These are phyloP conservation scores for Carcinoscorpius rotundicauda DNA, from an alignment of 1,140 invertebrate genomes.

Conservation along the genomic window DNA sequence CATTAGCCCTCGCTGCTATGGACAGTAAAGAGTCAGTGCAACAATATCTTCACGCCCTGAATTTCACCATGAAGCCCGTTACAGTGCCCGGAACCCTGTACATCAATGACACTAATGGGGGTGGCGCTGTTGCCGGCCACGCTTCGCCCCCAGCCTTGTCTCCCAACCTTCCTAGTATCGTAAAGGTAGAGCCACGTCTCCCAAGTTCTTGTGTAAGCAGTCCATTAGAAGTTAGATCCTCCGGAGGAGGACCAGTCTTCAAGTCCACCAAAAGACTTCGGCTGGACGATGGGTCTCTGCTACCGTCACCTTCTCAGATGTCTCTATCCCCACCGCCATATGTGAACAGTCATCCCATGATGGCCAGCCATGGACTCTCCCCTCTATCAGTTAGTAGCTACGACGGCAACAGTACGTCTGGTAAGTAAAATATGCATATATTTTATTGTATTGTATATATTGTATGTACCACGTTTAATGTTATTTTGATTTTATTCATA, in stretches of 20 bases:
- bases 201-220: slow-evolving; percentile 30
- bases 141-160: slow-evolving; percentile 13
- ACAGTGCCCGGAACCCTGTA: too few species aligned
- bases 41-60: too few species aligned
- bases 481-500: too few species aligned
- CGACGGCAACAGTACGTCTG: too few species aligned
- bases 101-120: neutral
- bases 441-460: too few species aligned
- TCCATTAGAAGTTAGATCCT: slow-evolving; percentile 12
- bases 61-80: too few species aligned
- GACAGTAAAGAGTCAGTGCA: too few species aligned
- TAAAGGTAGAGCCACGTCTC: slow-evolving; percentile 26
- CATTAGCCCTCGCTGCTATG: too few species aligned
- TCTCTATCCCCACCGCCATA: slow-evolving; percentile 43
- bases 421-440: too few species aligned
- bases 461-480: too few species aligned
- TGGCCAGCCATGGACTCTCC: slow-evolving; percentile 51
- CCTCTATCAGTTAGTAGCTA: slow-evolving; percentile 37
- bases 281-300: slow-evolving; percentile 31
- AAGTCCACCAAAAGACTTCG: slow-evolving; percentile 28
- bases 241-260: slow-evolving; percentile 40
- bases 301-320: slow-evolving; percentile 38
- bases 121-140: slow-evolving; percentile 11
- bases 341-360: slow-evolving; percentile 2
- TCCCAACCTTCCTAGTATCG: slow-evolving; percentile 13